Evolutionary conservation across 37 sponge, comb jelly and placozoan species (phyloP).

Genomic region (Hormiphora californensis): DNA sequence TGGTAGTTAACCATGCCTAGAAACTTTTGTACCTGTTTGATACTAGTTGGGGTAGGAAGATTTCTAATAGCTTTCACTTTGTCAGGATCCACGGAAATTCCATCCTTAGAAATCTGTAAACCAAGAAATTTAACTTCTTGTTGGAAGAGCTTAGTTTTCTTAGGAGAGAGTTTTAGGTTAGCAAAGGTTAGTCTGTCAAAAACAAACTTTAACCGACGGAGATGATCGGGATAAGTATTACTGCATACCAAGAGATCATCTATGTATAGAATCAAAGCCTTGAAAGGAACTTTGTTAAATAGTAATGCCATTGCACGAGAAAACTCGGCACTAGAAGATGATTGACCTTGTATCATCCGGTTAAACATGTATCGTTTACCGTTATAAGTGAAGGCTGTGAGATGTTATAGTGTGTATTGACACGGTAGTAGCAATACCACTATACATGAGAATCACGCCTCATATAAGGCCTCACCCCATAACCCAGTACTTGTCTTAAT

Average conservation of each 20-base stretch:
- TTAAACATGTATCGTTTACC: constrained; percentile 23
- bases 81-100: not conserved
- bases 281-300: not conserved
- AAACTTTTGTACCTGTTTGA: constrained; percentile 8
- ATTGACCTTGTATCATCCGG: not conserved
- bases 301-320: not conserved
- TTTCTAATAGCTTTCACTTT: not conserved
- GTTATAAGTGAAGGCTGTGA: not conserved
- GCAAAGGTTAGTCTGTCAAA: not conserved
- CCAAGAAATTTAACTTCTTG: not conserved
- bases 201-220: not conserved
- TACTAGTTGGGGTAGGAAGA: not conserved
- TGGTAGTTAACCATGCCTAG: not conserved
- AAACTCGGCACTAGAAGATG: not conserved
- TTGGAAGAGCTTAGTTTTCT: not conserved
- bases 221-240: not conserved
- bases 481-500: too few species aligned
- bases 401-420: too few species aligned
- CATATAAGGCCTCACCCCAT: too few species aligned
- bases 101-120: not conserved
- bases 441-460: too few species aligned
- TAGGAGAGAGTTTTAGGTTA: not conserved
- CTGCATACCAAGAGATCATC: not conserved
- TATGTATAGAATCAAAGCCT: not conserved
- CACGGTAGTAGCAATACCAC: too few species aligned